These are phyloP conservation scores for Rhyacophila evoluta DNA, from an alignment of 2,888 invertebrate species.

Conservation along the genomic window DNA sequence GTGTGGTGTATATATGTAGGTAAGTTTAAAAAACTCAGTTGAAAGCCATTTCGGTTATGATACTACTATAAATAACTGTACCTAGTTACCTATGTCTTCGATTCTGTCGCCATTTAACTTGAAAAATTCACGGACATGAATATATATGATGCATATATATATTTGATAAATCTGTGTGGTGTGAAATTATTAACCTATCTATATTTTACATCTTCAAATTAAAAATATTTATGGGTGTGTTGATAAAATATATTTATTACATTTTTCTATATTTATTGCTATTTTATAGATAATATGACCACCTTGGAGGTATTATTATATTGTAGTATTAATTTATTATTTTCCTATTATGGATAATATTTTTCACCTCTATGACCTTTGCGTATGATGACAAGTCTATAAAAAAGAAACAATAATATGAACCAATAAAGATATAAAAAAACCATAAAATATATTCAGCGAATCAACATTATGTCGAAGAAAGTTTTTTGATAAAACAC, in stretches of 20 bases:
- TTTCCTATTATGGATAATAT: not conserved
- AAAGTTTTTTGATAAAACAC: no score
- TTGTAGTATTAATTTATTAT: not conserved
- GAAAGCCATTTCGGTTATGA: no score
- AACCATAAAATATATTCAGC: no score
- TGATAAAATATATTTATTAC: not conserved
- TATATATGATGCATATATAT: no score
- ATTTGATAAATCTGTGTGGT: no score
- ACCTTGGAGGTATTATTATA: slow-evolving; percentile 11
- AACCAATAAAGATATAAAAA: not conserved
- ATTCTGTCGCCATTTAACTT: no score
- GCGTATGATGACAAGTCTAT: not conserved
- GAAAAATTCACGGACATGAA: no score
- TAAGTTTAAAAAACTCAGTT: no score
- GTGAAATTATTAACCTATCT: not conserved
- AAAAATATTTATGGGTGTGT: not conserved
- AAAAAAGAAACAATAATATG: not conserved
- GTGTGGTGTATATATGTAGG: no score
- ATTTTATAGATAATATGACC: not conserved
- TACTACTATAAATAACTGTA: no score
- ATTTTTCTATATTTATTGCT: not conserved
- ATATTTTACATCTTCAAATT: not conserved
- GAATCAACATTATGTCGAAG: no score
- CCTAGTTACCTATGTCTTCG: no score
- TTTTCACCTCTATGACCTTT: not conserved